A percentile compares a stretch with the other conserved stretches of the same genome.
These are phyloP conservation scores for Pagrus major DNA, from an alignment of 2,113 vertebrate species.

Conservation along the genomic window DNA sequence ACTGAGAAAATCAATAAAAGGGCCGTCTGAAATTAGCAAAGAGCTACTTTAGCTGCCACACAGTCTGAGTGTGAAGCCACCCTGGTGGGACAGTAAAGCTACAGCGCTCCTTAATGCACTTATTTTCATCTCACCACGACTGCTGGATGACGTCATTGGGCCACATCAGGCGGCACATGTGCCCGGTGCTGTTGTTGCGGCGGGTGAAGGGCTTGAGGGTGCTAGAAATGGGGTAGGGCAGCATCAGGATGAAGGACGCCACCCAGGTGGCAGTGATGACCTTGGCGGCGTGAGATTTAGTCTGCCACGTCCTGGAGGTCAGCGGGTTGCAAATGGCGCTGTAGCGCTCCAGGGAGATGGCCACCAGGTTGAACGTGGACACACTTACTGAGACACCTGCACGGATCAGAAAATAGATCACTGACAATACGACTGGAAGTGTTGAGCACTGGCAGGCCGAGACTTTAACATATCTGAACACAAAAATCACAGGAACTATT, in stretches of 20 bases:
- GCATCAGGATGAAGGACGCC: constrained; percentile 92
- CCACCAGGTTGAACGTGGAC: constrained; percentile 97
- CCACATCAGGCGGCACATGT: constrained; percentile 95
- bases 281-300: constrained; percentile 94
- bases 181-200: constrained; percentile 90
- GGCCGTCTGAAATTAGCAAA: constrained; percentile 4
- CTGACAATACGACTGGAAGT: not conserved
- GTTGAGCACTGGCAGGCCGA: not conserved
- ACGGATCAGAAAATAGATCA: not conserved
- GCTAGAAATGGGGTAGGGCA: constrained; percentile 96
- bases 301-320: constrained; percentile 95
- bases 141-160: constrained; percentile 91
- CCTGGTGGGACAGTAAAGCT: not conserved
- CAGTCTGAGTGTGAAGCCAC: not conserved
- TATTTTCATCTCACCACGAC: constrained; percentile 89
- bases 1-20: constrained; percentile 44
- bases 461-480: not conserved
- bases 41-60: not conserved
- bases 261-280: constrained; percentile 95
- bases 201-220: constrained; percentile 92
- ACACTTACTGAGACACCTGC: constrained; percentile 95
- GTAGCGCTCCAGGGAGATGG: constrained; percentile 97
- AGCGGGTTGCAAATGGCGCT: constrained; percentile 97
- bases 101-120: not conserved
- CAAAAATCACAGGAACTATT: too few relatives aligned